A percentile compares a stretch with the other conserved stretches of the same genome.
Evolutionary conservation across 2,888 invertebrate species (phyloP).

Genomic region (Drosophila emarginata): DNA sequence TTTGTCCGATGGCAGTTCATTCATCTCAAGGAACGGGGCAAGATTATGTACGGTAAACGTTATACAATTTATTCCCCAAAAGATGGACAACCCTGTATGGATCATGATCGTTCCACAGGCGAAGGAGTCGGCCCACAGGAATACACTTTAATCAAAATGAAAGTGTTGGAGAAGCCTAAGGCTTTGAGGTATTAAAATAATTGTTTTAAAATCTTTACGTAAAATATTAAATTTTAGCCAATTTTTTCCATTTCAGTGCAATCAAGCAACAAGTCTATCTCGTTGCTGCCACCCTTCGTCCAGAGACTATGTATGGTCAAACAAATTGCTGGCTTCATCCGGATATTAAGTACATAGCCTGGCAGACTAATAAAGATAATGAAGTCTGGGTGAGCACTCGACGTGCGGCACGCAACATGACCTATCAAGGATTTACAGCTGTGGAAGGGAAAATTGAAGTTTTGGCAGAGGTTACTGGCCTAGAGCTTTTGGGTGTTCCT

Average conservation of each 20-base stretch:
- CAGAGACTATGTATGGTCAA: constrained; percentile 99
- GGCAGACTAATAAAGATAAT: constrained; percentile 86
- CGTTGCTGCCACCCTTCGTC: constrained; percentile 98
- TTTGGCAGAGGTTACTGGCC: constrained; percentile 87
- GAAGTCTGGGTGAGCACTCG: constrained; percentile 94
- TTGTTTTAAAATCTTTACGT: neutral
- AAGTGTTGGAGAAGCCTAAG: constrained; percentile 84
- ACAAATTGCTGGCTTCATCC: constrained; percentile 99
- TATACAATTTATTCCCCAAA: constrained; percentile 97
- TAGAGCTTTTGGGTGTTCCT: constrained; percentile 91
- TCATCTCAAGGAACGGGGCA: constrained; percentile 91
- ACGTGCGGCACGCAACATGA: constrained; percentile 96
- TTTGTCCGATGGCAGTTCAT: constrained; percentile 98
- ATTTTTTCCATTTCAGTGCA: neutral
- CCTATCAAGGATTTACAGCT: constrained; percentile 94
- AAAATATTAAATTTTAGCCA: too few species aligned
- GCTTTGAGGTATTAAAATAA: constrained; percentile 86
- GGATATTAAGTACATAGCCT: constrained; percentile 95
- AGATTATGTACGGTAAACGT: constrained; percentile 97
- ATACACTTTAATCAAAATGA: constrained; percentile 98
- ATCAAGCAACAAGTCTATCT: constrained; percentile 83
- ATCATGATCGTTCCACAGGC: constrained; percentile 97
- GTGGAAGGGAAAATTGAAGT: constrained; percentile 90
- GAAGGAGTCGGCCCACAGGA: constrained; percentile 99
- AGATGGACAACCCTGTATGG: constrained; percentile 99